Evolutionary conservation across 2,113 vertebrate genomes (phyloP).

Genomic region (Tachycineta bicolor): DNA sequence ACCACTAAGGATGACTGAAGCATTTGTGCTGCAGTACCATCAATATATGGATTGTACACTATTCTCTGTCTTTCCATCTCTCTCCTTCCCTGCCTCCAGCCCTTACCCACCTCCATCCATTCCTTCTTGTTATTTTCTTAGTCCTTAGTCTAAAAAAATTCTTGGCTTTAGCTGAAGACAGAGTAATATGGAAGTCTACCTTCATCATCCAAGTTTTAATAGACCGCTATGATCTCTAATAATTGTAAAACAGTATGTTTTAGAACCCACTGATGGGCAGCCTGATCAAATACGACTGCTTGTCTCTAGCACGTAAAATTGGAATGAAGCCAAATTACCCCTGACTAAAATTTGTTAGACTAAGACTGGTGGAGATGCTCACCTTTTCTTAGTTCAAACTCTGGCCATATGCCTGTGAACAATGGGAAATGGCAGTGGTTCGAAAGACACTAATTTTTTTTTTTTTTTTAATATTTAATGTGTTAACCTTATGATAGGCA

Average conservation of each 20-base stretch:
- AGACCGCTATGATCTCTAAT: background rate
- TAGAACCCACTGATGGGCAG: background rate
- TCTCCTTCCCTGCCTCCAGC: background rate
- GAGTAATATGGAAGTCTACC: background rate
- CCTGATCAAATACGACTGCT: background rate
- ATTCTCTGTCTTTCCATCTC: background rate
- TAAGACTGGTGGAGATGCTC: background rate
- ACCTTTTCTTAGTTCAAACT: background rate
- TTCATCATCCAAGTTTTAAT: background rate
- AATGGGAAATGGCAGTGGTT: background rate
- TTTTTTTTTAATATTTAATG: slow-evolving; percentile 40
- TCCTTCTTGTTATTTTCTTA: background rate
- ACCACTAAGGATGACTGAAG: slow-evolving; percentile 22
- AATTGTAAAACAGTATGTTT: background rate
- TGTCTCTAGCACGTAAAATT: background rate
- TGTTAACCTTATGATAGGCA: background rate
- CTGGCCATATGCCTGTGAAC: background rate
- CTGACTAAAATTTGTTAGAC: background rate
- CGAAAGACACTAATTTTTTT: slow-evolving; percentile 5
- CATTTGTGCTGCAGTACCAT: slow-evolving; percentile 32
- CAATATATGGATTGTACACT: slow-evolving; percentile 47
- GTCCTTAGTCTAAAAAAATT: background rate
- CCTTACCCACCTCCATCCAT: background rate
- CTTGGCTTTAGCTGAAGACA: background rate
- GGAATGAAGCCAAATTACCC: background rate